A percentile compares a stretch with the other conserved stretches of the same genome.
phyloP scores from a whole-genome alignment of 2,888 invertebrate genomes.

The Agrenia bidenticulata region DNA sequence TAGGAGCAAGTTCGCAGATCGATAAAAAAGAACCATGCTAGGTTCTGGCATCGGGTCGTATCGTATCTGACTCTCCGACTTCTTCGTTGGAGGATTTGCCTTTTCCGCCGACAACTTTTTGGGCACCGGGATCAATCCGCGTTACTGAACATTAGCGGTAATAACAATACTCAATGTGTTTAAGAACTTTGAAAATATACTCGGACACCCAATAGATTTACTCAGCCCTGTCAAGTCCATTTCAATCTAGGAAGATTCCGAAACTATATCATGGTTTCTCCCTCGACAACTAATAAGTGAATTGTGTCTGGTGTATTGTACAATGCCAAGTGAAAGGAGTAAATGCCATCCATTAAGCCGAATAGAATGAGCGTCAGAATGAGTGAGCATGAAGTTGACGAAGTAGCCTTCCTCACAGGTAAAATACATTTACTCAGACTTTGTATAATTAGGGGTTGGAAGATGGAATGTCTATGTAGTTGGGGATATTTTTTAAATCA shows the following conservation, averaged over 20 bases:
- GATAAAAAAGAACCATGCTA: conserved; percentile 20
- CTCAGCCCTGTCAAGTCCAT: no score
- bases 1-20: conserved; percentile 6
- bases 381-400: conserved; percentile 90
- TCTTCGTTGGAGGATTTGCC: background rate
- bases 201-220: no score
- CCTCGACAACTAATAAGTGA: no score
- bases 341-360: conserved; percentile 47
- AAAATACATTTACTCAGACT: no score
- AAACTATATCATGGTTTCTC: no score
- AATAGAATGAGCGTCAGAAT: conserved; percentile 58
- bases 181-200: no score
- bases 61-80: background rate
- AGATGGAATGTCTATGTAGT: background rate
- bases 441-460: background rate
- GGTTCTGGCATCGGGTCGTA: conserved; percentile 2
- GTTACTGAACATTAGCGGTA: background rate
- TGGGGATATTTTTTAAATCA: background rate
- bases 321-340: conserved; percentile 17
- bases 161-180: no score
- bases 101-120: conserved; percentile 11
- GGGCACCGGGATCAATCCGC: conserved; percentile 11
- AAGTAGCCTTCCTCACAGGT: conserved; percentile 90
- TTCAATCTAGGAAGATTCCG: no score
- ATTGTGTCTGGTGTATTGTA: background rate